Percentiles rank a stretch among this genome's conserved stretches.
These are phyloP conservation scores for Pogonomyrmex barbatus DNA, from an alignment of 1,140 invertebrate species.

Conservation along the genomic window DNA sequence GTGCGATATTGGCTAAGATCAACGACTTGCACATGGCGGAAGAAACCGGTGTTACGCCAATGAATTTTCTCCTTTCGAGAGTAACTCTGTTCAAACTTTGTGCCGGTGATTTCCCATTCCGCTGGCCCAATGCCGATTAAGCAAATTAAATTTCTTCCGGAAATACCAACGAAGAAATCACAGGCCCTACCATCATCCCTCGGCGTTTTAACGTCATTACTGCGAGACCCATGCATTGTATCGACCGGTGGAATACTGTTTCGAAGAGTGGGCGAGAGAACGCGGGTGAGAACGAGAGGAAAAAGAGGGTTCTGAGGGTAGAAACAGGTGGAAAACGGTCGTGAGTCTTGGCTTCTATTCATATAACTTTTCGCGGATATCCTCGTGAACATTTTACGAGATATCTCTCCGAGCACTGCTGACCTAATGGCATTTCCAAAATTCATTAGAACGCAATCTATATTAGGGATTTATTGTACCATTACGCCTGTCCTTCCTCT, in stretches of 20 bases:
- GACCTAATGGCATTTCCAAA: slow-evolving; percentile 30
- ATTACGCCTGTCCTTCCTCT: background rate
- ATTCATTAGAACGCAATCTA: slow-evolving; percentile 33
- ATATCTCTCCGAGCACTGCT: background rate
- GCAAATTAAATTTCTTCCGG: slow-evolving; percentile 79
- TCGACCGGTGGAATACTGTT: slow-evolving; percentile 58
- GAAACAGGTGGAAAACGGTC: slow-evolving; percentile 40
- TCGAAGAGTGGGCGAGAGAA: slow-evolving; percentile 13
- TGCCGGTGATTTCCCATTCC: slow-evolving; percentile 46
- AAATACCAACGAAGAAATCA: slow-evolving; percentile 79
- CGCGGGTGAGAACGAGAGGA: background rate
- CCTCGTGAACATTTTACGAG: slow-evolving; percentile 15
- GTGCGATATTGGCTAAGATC: slow-evolving; percentile 52
- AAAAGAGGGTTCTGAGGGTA: slow-evolving; percentile 10
- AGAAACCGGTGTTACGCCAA: slow-evolving; percentile 70
- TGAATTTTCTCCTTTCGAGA: slow-evolving; percentile 69
- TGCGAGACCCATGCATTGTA: slow-evolving; percentile 62
- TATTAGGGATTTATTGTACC: slow-evolving; percentile 12
- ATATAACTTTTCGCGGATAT: slow-evolving; percentile 52
- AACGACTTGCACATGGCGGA: slow-evolving; percentile 41
- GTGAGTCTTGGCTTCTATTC: slow-evolving; percentile 63
- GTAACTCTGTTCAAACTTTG: slow-evolving; percentile 72
- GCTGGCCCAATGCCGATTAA: slow-evolving; percentile 74
- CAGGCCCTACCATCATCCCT: slow-evolving; percentile 62
- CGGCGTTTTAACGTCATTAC: slow-evolving; percentile 76